Conservation (phyloP, 2,888 invertebrate genomes). For the Orchesellides sinensis region DNA sequence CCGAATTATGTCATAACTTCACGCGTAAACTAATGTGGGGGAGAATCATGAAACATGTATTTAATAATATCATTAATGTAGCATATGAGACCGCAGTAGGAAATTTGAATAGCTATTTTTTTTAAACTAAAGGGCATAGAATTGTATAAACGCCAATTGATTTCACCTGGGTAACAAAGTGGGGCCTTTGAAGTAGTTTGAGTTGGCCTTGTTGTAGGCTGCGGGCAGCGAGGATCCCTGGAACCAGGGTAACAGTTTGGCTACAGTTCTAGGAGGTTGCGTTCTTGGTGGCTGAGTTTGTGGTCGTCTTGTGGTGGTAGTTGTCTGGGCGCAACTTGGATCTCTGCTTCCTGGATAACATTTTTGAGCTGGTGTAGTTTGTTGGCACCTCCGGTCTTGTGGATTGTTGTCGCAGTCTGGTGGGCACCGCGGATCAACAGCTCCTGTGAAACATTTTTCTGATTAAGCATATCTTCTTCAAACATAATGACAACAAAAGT, state of each 20-base stretch:
- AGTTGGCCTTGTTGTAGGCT: background rate
- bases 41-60: no score
- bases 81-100: no score
- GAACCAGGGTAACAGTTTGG: background rate
- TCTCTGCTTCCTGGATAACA: conserved; percentile 4
- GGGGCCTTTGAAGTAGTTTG: conserved; percentile 5
- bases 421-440: background rate
- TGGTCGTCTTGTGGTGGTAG: background rate
- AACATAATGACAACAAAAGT: no score
- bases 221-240: background rate
- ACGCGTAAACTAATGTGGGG: no score
- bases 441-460: conserved; percentile 8
- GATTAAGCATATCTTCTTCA: no score
- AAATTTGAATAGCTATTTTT: no score
- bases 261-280: no score
- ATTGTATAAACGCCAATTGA: no score
- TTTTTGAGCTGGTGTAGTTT: background rate
- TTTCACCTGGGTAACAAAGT: conserved; percentile 69
- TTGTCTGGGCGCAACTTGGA: background rate
- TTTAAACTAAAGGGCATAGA: no score
- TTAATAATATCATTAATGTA: no score
- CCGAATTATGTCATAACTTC: no score
- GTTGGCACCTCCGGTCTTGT: background rate
- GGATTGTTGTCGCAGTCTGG: conserved; percentile 16
- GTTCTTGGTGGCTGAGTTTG: conserved; percentile 32